Base-by-base conservation (phyloP, 2,113 vertebrate species). In the Corapipo altera region DNA sequence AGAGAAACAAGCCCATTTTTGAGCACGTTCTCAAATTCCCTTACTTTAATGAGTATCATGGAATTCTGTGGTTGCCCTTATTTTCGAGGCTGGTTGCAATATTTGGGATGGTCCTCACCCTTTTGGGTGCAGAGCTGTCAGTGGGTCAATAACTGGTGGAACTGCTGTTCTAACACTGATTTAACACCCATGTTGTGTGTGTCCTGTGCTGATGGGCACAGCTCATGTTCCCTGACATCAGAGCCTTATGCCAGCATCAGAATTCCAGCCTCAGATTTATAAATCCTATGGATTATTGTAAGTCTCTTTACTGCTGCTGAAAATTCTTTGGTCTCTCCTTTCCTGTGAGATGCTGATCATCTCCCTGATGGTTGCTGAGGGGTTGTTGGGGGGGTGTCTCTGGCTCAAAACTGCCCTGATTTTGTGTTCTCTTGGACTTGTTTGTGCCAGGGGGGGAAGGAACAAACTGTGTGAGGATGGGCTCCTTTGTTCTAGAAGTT, bases 221-320 rank as follows among this genome's bases (percentile, higher is more conserved):
- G 32, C 46, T 26, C 2, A 1, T 20, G 32, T 71, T 80, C 67
- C 86, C 32, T 23, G 43, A n/a, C 85, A 67, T 39, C 39, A 62
- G 43, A 93, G 91, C 82, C 67, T 95, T 54, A 23, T 2, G 20
- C 84, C 89, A 79, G 74, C 85, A 10, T 79, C 86, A 74, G 71
- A 32, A 52, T n/a, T 89, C 84, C 82, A 88, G 95, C 85, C 75
- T 96, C 90, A 80, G 72, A 33, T 90, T 92, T 97, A 96, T 97
- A 67, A 96, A 97, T 97, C 96, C 96, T 96, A 94, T 96, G 96
- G 95, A 97, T 97, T 97, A 72, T 96, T 94, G n/a, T 49, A 57
- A 93, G 35, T 90, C 79, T 90, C 88, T 41, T 84, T 71, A 35
- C 52, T 94, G 88, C 94, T 96, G 91, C 91, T 96, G 88, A 52